These are phyloP conservation scores for Isichthys henryi DNA, from an alignment of 2,113 vertebrate genomes.

Conservation along the genomic window DNA sequence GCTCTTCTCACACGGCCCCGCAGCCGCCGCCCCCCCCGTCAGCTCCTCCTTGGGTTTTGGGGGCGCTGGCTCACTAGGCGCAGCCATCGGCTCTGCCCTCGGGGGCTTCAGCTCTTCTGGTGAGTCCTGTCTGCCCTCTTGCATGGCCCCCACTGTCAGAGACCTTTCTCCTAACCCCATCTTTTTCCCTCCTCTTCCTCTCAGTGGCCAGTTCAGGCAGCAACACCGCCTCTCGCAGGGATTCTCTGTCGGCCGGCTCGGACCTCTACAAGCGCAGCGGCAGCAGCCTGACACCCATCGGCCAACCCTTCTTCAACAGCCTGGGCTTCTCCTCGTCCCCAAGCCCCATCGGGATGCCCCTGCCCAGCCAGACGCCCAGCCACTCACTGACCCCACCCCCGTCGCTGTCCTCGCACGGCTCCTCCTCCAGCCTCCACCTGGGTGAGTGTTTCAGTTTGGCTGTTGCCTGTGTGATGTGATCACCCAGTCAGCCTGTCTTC, in stretches of 20 bases:
- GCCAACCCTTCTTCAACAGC: conserved; percentile 96
- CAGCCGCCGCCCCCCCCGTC: conserved; percentile 72
- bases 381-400: conserved; percentile 97
- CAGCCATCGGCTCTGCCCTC: conserved; percentile 85
- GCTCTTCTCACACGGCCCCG: conserved; percentile 86
- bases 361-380: conserved; percentile 85
- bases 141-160: not conserved
- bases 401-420: conserved; percentile 94
- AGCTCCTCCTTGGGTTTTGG: conserved; percentile 88
- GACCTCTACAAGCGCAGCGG: conserved; percentile 94
- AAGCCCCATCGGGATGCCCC: conserved; percentile 91
- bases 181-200: conserved; percentile 32
- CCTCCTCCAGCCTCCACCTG: conserved; percentile 94
- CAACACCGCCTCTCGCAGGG: conserved; percentile 90
- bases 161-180: not conserved
- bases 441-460: conserved; percentile 50
- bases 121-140: conserved; percentile 49
- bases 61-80: conserved; percentile 79
- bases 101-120: conserved; percentile 91
- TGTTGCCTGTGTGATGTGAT: not conserved
- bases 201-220: conserved; percentile 90
- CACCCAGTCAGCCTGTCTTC: too few species aligned
- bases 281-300: conserved; percentile 92
- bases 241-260: conserved; percentile 89
- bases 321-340: conserved; percentile 91